Conservation (phyloP, 2,888 invertebrate genomes). For the Papilio protenor region DNA sequence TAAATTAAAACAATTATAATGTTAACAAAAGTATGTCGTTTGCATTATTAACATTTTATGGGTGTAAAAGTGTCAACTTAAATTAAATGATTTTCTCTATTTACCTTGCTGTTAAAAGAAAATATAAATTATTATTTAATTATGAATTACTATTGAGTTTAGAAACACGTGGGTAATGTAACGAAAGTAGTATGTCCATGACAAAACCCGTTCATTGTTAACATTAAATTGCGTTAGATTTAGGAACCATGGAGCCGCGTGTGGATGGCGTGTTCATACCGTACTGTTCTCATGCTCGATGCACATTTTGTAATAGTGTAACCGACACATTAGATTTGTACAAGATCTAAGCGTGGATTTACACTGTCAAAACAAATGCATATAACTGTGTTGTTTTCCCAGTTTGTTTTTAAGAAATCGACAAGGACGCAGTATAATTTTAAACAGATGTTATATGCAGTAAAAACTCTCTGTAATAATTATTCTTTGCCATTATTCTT, state of each 20-base stretch:
- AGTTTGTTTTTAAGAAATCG: neutral
- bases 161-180: neutral
- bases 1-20: no score
- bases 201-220: conserved; percentile 2
- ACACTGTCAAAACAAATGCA: neutral
- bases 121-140: no score
- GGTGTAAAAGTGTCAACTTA: no score
- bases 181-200: neutral
- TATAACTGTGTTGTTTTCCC: neutral
- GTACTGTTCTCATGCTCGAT: neutral
- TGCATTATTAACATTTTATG: no score
- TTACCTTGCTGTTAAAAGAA: no score
- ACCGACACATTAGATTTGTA: neutral
- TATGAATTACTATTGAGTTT: neutral
- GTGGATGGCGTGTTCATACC: conserved; percentile 3
- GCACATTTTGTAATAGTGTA: neutral
- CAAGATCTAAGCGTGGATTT: neutral
- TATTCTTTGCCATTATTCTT: neutral
- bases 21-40: no score
- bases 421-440: neutral
- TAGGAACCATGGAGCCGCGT: conserved; percentile 12
- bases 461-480: neutral
- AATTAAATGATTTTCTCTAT: no score
- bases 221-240: conserved; percentile 24
- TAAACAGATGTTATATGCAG: neutral